Evolutionary conservation across 2,888 invertebrate species (phyloP).

Genomic region (Erebia epiphron): DNA sequence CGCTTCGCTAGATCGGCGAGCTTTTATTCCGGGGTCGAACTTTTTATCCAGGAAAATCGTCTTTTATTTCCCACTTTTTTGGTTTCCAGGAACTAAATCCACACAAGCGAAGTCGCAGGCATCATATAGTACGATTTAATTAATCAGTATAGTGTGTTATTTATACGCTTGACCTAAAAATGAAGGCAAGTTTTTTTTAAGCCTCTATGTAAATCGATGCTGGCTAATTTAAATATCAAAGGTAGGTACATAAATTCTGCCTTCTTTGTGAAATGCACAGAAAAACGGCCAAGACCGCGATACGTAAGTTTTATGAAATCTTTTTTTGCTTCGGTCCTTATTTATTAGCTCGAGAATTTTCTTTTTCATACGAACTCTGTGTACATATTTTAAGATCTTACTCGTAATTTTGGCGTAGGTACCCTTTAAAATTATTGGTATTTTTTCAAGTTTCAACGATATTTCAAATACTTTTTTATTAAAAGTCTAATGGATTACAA

Average conservation of each 20-base stretch:
- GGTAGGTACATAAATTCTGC: neutral
- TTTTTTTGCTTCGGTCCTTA: neutral
- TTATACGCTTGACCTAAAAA: neutral
- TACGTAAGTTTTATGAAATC: slow-evolving; percentile 16
- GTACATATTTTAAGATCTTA: neutral
- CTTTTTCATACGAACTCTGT: neutral
- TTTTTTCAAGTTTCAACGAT: too few relatives aligned
- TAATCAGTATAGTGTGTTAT: neutral
- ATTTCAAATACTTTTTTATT: neutral
- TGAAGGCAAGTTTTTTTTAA: neutral
- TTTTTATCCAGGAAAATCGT: too few relatives aligned
- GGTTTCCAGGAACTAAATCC: too few relatives aligned
- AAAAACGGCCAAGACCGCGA: neutral
- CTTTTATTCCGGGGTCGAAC: too few relatives aligned
- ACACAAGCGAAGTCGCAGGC: too few relatives aligned
- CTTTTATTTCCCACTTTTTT: too few relatives aligned
- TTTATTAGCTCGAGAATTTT: slow-evolving; percentile 9
- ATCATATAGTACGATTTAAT: too few relatives aligned
- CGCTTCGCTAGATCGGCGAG: too few relatives aligned
- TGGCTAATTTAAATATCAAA: slow-evolving; percentile 15
- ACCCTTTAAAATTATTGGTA: neutral
- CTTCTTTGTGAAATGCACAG: slow-evolving; percentile 10
- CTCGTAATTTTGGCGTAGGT: too few relatives aligned
- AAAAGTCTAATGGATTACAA: neutral
- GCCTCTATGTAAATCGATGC: neutral